Percentiles rank a stretch among this genome's conserved stretches.
Conservation (phyloP, 92 coral and sea anemone genomes). For the Desmophyllum pertusum region DNA sequence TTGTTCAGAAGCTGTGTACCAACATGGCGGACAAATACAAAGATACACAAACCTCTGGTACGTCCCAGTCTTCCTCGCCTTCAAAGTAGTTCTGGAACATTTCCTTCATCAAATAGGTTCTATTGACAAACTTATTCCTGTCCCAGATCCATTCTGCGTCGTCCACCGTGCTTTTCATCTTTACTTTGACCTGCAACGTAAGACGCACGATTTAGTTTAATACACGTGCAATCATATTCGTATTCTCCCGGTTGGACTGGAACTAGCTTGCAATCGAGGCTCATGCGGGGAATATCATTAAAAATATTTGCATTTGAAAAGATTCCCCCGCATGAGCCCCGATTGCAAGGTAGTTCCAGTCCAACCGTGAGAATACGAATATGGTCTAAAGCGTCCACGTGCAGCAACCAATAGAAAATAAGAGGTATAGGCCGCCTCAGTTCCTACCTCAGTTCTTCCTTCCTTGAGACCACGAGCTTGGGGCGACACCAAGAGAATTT, state of each 20-base stretch:
- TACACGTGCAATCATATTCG: background rate
- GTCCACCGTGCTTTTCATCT: conserved; percentile 80
- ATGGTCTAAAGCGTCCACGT: no score
- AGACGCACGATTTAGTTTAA: background rate
- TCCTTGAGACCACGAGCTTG: conserved; percentile 93
- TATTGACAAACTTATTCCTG: conserved; percentile 85
- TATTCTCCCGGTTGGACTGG: no score
- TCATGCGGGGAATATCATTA: no score
- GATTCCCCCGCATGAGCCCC: no score
- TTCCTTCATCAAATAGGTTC: conserved; percentile 92
- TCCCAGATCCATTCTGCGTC: conserved; percentile 94
- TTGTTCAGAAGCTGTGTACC: no score
- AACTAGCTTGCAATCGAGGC: no score
- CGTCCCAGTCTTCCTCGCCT: conserved; percentile 92
- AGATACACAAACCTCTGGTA: conserved; percentile 56
- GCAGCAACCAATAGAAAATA: background rate
- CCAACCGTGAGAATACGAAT: no score
- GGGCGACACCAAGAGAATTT: conserved; percentile 82
- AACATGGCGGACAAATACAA: no score
- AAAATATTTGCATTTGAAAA: no score
- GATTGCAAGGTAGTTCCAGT: no score
- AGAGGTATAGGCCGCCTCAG: background rate
- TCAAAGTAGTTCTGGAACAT: conserved; percentile 92
- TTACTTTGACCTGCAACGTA: conserved; percentile 71
- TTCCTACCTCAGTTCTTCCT: conserved; percentile 92